phyloP scores from a whole-genome alignment of 2,888 invertebrate species.

The Conomelus anceps region DNA sequence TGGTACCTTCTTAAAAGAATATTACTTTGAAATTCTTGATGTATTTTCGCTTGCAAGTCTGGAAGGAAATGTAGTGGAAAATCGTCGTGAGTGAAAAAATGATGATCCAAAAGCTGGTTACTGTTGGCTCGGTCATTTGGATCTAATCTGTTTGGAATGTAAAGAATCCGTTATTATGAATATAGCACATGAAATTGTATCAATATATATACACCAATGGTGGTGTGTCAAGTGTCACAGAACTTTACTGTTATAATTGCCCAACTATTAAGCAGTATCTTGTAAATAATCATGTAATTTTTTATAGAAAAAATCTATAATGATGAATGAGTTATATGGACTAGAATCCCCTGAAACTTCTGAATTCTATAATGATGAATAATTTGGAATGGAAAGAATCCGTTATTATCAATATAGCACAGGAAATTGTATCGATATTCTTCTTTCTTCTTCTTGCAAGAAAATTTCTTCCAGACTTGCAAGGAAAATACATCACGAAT shows the following conservation, averaged over 20 bases:
- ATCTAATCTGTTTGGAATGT: conserved; percentile 45
- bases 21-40: conserved; percentile 54
- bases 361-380: too few species aligned
- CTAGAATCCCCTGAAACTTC: too few species aligned
- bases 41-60: conserved; percentile 56
- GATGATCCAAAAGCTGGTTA: conserved; percentile 56
- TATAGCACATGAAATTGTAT: too few species aligned
- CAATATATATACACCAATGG: too few species aligned
- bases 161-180: background rate
- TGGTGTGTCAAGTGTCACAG: too few species aligned
- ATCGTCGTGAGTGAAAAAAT: conserved; percentile 58
- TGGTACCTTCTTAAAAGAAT: conserved; percentile 43
- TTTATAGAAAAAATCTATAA: too few species aligned
- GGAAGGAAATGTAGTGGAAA: conserved; percentile 61
- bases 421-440: too few species aligned
- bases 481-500: conserved; percentile 57
- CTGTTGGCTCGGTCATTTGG: conserved; percentile 57
- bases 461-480: conserved; percentile 60
- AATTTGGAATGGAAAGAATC: conserved; percentile 23
- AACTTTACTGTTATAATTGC: too few species aligned
- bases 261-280: too few species aligned
- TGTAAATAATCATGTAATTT: too few species aligned
- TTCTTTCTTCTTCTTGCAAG: too few species aligned
- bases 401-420: background rate
- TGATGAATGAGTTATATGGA: conserved; percentile 55